Percentiles rank a stretch among this genome's conserved stretches.
phyloP scores from a whole-genome alignment of 1,140 invertebrate genomes.

The Heliconius congener region DNA sequence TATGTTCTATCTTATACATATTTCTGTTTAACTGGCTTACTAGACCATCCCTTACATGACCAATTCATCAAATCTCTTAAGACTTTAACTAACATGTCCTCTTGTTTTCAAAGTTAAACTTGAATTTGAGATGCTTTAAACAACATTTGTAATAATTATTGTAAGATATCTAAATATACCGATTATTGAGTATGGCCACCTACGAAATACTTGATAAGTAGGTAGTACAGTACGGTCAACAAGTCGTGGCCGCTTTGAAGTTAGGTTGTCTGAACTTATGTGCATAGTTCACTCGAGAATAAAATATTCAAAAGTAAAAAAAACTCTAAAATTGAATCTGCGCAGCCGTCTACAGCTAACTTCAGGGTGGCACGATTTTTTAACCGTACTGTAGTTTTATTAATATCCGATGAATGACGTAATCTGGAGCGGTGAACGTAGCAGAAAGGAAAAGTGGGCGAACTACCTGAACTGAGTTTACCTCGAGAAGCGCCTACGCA shows the following conservation, averaged over 20 bases:
- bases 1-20: not conserved
- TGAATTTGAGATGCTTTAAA: not conserved
- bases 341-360: too few relatives aligned
- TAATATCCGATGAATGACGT: constrained; percentile 59
- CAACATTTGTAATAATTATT: not conserved
- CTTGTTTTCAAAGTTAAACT: not conserved
- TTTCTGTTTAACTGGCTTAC: not conserved
- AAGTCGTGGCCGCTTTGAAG: too few relatives aligned
- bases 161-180: not conserved
- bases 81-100: not conserved
- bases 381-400: constrained; percentile 2
- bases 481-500: constrained; percentile 73
- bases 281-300: too few relatives aligned
- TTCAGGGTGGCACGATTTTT: too few relatives aligned
- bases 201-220: constrained; percentile 1
- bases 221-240: not conserved
- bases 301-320: too few relatives aligned
- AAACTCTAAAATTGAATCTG: too few relatives aligned
- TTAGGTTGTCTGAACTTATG: too few relatives aligned
- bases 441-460: constrained; percentile 79
- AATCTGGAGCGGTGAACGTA: constrained; percentile 76
- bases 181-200: not conserved
- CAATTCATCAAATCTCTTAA: not conserved
- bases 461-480: constrained; percentile 56
- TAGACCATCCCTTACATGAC: not conserved